Evolutionary conservation across 2,797 vertebrate species (phyloP), one percentile per base, ranked within the genome.

Genomic region (Eospalax fontanierii): DNA sequence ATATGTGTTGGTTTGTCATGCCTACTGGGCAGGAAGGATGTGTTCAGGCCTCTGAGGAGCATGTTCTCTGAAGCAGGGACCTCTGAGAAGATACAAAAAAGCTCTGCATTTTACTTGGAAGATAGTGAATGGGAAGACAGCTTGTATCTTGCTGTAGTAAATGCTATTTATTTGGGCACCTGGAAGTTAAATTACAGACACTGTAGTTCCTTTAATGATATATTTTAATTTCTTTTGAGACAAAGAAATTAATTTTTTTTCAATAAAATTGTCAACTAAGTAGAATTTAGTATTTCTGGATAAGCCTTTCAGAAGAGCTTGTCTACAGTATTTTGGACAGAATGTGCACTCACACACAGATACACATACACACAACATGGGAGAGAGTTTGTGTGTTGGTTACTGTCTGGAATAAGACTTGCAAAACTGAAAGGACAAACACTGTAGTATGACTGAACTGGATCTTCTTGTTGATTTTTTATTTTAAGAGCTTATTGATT

Each of bases 221-320:
- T 28, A 85, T 59, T 85, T 93, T 76, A 82, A 18, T 38, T 75
- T 79, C 35, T 68, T 94, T 95, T 89, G 70, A 75, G 35, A 85
- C 43, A 87, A 78, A 93, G 19, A 84, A 95, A 89, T 81, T 8
- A n/a, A 81, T 86, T 88, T 93, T 16, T 89, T 90, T 92, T 33
- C 46, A 95, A 61, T 94, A 87, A 73, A 96, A 38, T 10, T 15
- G 35, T 94, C 19, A 90, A 82, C 91, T 91, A 81, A 81, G 40
- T n/a, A 76, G 15, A 92, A 74, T 59, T 89, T 38, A 87, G 14
- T 70, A 57, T 81, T 93, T 84, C 63, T 30, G 24, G 22, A 65
- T 79, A 61, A 63, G 16, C 19, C 30, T 40, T 28, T 89, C 73
- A 89, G 38, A 59, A 93, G 35, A 89, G 46, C 71, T 94, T 91